Evolutionary conservation across 2,888 invertebrate genomes (phyloP), one percentile per base, ranked within the genome.

Genomic region (Trichogramma dendrolimi): DNA sequence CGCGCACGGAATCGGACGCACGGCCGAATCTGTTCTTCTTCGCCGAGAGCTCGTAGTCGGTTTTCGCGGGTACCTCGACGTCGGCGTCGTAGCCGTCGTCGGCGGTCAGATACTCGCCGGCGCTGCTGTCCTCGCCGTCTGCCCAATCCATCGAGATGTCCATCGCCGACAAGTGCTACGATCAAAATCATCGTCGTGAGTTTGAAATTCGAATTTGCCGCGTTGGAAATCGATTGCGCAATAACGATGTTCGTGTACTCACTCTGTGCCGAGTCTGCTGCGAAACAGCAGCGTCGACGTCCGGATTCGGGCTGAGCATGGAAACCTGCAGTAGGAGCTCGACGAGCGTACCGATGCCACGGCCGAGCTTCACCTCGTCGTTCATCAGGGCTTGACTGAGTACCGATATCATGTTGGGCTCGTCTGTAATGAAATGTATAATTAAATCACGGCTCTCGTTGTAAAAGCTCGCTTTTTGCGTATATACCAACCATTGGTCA

Each of bases 61-160:
- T 75, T 67, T 71, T 73, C 57, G 71, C 76, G 38, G 75, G 78
- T 41, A 84, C 73, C 73, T 87, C 87, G 7, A 86, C 81, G 69
- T 87, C 87, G 5, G 86, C 87, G 79, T 87, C 87, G 68, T 87
- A 87, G 0, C 87, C 87, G 70, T 86, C 86, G 69, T 86, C 86
- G 3, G 84, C 83, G 44, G 80, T 80, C 7, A 80, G 73, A 55
- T 81, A 80, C 61, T 79, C 78, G 0, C 75, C 78, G 2, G 73
- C 71, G 49, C 79, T 78, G 48, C 78, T 79, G 44, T 71, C 71
- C 10, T 64, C 64, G 7, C 40, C 50, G 6, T 77, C 78, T 0
- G 63, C 72, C 60, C 69, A 76, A 67, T 79, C 79, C 4, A 74
- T 69, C 60, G 74, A 66, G 44, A 69, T 67, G 42, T 79, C 77